Conservation (phyloP, 2,888 invertebrate species). For the Apocheima hispidaria region DNA sequence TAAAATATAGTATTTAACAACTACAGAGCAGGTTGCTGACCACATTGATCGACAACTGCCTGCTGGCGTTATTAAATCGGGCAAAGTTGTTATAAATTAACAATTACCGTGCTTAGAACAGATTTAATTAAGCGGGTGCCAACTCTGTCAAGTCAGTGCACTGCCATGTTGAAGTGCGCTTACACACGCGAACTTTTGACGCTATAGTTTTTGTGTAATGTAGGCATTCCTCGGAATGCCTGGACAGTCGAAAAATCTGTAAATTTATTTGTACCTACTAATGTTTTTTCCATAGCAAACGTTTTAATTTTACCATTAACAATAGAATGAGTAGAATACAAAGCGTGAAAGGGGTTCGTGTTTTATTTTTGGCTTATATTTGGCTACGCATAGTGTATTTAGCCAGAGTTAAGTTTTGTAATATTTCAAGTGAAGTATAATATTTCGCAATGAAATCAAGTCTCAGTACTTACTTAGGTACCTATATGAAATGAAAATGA, state of each 20-base stretch:
- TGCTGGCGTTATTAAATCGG: neutral
- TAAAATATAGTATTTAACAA: neutral
- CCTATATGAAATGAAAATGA: too few species aligned
- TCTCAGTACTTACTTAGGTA: too few species aligned
- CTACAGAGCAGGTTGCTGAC: neutral
- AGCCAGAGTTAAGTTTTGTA: too few species aligned
- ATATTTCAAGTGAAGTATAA: too few species aligned
- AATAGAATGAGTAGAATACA: too few species aligned
- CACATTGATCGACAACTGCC: neutral
- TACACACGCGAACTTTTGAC: constrained; percentile 17
- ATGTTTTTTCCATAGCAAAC: too few species aligned
- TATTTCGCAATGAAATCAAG: too few species aligned
- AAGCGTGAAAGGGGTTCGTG: too few species aligned
- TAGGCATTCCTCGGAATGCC: neutral
- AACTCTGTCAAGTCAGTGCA: constrained; percentile 22
- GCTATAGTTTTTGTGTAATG: neutral
- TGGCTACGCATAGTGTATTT: too few species aligned
- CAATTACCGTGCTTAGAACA: constrained; percentile 21
- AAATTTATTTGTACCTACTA: too few species aligned
- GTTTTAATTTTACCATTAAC: neutral
- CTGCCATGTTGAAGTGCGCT: constrained; percentile 11
- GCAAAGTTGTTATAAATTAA: constrained; percentile 25
- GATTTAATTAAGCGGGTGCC: constrained; percentile 30
- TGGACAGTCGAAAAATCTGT: neutral
- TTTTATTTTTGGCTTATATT: too few species aligned